A percentile compares a stretch with the other conserved stretches of the same genome.
phyloP scores from a whole-genome alignment of 2,888 invertebrate species.

The Catonia carolina region DNA sequence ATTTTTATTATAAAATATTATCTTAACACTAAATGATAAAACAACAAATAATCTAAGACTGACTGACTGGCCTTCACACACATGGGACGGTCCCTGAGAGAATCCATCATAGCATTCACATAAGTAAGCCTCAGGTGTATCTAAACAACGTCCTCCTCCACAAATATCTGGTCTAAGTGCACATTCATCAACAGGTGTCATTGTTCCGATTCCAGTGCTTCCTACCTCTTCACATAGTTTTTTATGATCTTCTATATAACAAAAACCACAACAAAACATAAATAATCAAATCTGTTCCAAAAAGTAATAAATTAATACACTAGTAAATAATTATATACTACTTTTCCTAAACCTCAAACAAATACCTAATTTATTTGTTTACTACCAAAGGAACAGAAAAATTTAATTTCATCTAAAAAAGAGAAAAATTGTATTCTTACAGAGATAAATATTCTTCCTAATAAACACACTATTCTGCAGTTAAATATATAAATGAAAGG shows the following conservation, averaged over 20 bases:
- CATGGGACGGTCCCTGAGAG: conserved; percentile 21
- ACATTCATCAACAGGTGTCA: conserved; percentile 60
- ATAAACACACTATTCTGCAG: no score
- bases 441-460: no score
- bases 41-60: conserved; percentile 18
- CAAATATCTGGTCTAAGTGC: conserved; percentile 67
- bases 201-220: conserved; percentile 36
- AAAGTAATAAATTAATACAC: neutral
- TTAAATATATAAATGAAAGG: no score
- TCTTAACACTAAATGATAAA: no score
- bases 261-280: neutral
- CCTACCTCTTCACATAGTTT: conserved; percentile 47
- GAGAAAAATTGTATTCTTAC: no score
- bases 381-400: no score
- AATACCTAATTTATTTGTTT: no score
- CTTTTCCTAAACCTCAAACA: no score
- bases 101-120: conserved; percentile 73
- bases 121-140: conserved; percentile 66
- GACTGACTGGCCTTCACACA: conserved; percentile 39
- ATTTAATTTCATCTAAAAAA: no score
- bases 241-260: conserved; percentile 51
- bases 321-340: no score
- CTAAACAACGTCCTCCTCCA: conserved; percentile 62
- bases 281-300: neutral
- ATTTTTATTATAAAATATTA: no score